Conservation (phyloP, 2,113 vertebrate genomes). For the Brachyistius frenatus region DNA sequence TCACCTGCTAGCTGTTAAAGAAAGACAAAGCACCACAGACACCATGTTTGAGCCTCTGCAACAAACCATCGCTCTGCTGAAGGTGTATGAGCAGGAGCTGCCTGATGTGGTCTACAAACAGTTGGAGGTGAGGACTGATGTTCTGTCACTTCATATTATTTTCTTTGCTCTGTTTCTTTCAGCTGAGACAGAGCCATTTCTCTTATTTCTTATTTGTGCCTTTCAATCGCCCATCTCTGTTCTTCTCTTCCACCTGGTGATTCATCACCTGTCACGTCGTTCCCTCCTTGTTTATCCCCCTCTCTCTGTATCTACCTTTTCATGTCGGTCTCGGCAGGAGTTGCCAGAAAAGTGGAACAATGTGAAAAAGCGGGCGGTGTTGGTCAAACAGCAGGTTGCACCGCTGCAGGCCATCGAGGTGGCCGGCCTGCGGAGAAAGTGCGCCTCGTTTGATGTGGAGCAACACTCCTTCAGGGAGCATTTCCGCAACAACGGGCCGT, state of each 20-base stretch:
- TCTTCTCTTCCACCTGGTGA: constrained; percentile 19
- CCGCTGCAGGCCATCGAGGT: constrained; percentile 91
- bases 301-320: background rate
- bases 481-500: constrained; percentile 87
- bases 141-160: background rate
- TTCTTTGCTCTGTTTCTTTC: constrained; percentile 6
- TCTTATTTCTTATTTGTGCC: constrained; percentile 17
- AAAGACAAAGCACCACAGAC: constrained; percentile 87
- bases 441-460: constrained; percentile 85
- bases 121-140: constrained; percentile 85
- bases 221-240: constrained; percentile 10
- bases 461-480: constrained; percentile 88
- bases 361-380: constrained; percentile 87
- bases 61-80: constrained; percentile 91
- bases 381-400: constrained; percentile 90
- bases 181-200: constrained; percentile 23
- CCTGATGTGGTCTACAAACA: constrained; percentile 89
- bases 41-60: constrained; percentile 94
- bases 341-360: constrained; percentile 93
- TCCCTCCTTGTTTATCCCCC: background rate
- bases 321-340: constrained; percentile 80
- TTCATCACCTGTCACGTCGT: constrained; percentile 35
- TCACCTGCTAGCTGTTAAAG: constrained; percentile 91
- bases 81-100: constrained; percentile 90
- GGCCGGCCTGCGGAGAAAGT: constrained; percentile 85